Percentiles rank a stretch among this genome's conserved stretches.
phyloP scores from a whole-genome alignment of 2,888 invertebrate genomes.

The Aphidius colemani region DNA sequence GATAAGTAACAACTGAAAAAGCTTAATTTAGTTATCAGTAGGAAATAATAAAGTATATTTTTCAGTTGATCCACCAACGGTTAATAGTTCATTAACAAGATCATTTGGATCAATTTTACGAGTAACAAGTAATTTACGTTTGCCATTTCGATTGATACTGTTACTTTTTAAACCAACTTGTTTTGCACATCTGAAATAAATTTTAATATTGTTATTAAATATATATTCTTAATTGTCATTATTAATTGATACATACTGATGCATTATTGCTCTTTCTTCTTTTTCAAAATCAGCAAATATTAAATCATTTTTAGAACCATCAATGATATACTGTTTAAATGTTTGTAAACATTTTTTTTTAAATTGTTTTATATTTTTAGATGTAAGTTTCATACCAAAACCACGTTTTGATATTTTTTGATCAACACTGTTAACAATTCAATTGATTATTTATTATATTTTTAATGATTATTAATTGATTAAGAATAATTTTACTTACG shows the following conservation, averaged over 20 bases:
- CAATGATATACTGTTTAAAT: constrained; percentile 57
- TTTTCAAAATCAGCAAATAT: constrained; percentile 68
- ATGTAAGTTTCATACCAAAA: constrained; percentile 48
- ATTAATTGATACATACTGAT: constrained; percentile 58
- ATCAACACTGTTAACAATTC: constrained; percentile 36
- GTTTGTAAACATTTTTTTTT: constrained; percentile 57
- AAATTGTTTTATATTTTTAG: constrained; percentile 45
- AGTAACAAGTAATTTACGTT: constrained; percentile 62
- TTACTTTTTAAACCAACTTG: constrained; percentile 61
- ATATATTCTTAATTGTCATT: not conserved
- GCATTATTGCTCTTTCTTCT: constrained; percentile 68
- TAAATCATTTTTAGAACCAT: constrained; percentile 62
- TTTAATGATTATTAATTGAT: not conserved
- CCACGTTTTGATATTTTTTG: constrained; percentile 51
- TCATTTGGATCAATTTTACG: constrained; percentile 60
- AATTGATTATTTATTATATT: not conserved
- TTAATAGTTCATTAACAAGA: constrained; percentile 60
- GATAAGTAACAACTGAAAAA: not conserved
- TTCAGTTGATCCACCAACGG: constrained; percentile 61
- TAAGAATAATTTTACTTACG: constrained; percentile 45
- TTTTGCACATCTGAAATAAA: constrained; percentile 51
- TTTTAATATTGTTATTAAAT: too few species aligned
- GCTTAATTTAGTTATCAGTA: constrained; percentile 26
- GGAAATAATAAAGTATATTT: constrained; percentile 62
- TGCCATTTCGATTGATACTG: constrained; percentile 61